These are phyloP conservation scores for Nematostella vectensis DNA, from an alignment of 92 coral and sea anemone species.

Conservation along the genomic window DNA sequence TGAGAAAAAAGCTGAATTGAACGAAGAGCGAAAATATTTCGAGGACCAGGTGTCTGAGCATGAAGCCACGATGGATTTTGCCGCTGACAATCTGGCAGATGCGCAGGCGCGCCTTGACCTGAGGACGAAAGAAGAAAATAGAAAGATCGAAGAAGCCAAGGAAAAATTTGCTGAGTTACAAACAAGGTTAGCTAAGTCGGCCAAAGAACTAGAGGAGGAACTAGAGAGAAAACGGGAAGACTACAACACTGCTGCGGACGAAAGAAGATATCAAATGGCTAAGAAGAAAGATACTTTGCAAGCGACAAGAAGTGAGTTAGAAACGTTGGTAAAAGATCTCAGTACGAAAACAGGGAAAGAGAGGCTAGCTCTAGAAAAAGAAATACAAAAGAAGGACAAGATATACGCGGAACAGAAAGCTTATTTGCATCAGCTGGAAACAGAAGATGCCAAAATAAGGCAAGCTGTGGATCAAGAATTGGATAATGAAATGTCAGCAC, in stretches of 20 bases:
- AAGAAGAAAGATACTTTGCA: constrained; percentile 33
- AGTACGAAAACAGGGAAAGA: constrained; percentile 33
- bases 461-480: constrained; percentile 55
- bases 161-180: constrained; percentile 52
- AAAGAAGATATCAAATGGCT: constrained; percentile 24
- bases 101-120: constrained; percentile 57
- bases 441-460: constrained; percentile 44
- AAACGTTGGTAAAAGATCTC: constrained; percentile 38
- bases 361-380: constrained; percentile 20
- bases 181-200: constrained; percentile 36
- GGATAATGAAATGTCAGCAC: constrained; percentile 32
- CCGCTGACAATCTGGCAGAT: constrained; percentile 84
- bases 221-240: constrained; percentile 51
- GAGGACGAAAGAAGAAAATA: constrained; percentile 64
- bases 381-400: constrained; percentile 16
- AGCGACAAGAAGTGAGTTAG: constrained; percentile 16
- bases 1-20: constrained; percentile 51
- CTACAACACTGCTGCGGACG: constrained; percentile 38
- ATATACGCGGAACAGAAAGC: constrained; percentile 27
- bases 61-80: constrained; percentile 68
- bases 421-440: constrained; percentile 35
- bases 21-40: constrained; percentile 42
- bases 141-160: constrained; percentile 62
- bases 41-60: constrained; percentile 60
- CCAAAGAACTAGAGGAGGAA: constrained; percentile 49